phyloP scores from a whole-genome alignment of 2,888 invertebrate species.

The Adelognathus sp. region DNA sequence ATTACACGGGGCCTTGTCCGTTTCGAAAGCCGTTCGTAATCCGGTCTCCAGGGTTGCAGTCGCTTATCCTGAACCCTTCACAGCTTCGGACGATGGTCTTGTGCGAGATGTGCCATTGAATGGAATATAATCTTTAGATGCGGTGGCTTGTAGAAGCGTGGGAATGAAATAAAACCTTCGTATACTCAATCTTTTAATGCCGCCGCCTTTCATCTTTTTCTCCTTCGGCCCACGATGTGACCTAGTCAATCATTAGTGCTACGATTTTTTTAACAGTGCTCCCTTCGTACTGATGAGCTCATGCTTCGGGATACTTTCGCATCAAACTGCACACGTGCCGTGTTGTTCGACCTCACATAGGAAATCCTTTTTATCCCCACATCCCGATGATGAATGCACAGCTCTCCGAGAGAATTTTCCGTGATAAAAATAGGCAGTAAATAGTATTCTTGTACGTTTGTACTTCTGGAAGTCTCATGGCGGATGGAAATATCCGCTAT shows the following conservation, averaged over 20 bases:
- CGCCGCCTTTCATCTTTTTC: neutral
- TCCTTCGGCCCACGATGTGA: neutral
- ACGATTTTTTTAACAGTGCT: neutral
- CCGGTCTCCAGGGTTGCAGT: neutral
- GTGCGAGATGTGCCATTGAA: neutral
- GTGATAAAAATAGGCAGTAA: neutral
- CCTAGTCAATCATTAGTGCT: neutral
- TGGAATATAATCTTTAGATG: neutral
- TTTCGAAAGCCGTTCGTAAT: neutral
- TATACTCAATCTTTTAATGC: neutral
- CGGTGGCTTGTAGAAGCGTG: neutral
- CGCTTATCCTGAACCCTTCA: neutral
- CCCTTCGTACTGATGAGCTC: neutral
- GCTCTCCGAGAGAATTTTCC: neutral
- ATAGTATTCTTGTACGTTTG: neutral
- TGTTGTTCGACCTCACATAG: neutral
- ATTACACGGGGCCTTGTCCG: neutral
- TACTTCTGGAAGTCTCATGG: neutral
- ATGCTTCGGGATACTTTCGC: neutral
- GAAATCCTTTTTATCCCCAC: neutral
- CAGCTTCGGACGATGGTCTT: neutral
- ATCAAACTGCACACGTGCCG: neutral
- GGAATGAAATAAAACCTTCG: neutral
- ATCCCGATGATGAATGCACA: neutral
- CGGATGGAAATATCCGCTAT: neutral